phyloP scores from a whole-genome alignment of 1,140 invertebrate genomes.

The Dreissena rostriformis region DNA sequence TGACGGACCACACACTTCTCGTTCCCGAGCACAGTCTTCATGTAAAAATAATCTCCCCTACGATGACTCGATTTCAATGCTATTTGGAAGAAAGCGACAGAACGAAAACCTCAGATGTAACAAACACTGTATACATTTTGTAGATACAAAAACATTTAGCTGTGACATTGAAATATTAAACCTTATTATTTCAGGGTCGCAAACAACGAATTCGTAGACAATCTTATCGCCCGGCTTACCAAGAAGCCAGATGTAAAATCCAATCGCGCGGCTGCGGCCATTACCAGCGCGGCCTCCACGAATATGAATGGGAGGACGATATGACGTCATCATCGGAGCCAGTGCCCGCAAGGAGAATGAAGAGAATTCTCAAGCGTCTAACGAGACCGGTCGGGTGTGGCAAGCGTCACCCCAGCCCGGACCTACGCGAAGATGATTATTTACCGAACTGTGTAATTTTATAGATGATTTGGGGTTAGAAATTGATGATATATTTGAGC shows the following conservation, averaged over 20 bases:
- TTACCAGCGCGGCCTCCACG: constrained; percentile 22
- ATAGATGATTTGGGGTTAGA: not conserved
- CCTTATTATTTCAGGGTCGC: not conserved
- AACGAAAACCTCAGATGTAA: too few species aligned
- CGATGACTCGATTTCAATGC: too few species aligned
- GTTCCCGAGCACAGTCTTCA: too few species aligned
- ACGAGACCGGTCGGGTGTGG: constrained; percentile 26
- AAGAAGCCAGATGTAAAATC: constrained; percentile 7
- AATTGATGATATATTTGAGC: too few species aligned
- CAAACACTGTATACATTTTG: too few species aligned
- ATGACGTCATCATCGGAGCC: not conserved
- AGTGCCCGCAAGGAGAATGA: constrained; percentile 13
- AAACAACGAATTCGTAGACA: constrained; percentile 9
- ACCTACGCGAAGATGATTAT: constrained; percentile 37
- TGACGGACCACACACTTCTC: too few species aligned
- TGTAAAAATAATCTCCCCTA: too few species aligned
- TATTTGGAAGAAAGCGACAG: too few species aligned
- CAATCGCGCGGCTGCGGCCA: constrained; percentile 37
- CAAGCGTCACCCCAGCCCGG: constrained; percentile 19
- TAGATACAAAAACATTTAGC: too few species aligned
- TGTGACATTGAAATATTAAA: too few species aligned
- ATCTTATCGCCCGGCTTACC: constrained; percentile 12
- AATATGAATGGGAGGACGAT: constrained; percentile 39
- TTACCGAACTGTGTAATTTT: constrained; percentile 24
- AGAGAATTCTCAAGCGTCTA: constrained; percentile 16